Conservation (phyloP, 2,888 invertebrate species). For the Maniola hyperantus region DNA sequence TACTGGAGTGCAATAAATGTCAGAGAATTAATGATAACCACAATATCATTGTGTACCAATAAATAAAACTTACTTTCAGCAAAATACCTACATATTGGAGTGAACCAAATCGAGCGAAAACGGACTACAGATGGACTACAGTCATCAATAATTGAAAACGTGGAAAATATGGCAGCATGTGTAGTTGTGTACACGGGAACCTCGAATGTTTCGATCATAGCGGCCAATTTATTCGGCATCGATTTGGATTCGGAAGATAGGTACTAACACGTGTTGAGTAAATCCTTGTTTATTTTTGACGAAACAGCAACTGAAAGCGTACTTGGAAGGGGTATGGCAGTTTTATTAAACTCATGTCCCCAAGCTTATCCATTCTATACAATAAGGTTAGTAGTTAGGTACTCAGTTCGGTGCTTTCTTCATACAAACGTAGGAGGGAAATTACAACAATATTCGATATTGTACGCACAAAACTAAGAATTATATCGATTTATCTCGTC, state of each 20-base stretch:
- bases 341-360: too few species aligned
- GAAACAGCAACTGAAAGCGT: background rate
- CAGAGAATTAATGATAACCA: conserved; percentile 13
- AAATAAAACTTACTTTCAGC: conserved; percentile 1
- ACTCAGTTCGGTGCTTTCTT: too few species aligned
- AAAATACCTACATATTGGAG: conserved; percentile 9
- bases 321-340: background rate
- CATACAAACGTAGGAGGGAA: too few species aligned
- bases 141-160: conserved; percentile 34
- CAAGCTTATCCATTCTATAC: background rate
- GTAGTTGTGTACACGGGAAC: conserved; percentile 5
- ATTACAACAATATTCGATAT: too few species aligned
- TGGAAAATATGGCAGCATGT: conserved; percentile 23
- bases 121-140: conserved; percentile 10
- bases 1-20: conserved; percentile 14
- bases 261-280: background rate
- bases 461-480: too few species aligned
- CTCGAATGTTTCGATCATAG: conserved; percentile 9
- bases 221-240: conserved; percentile 27
- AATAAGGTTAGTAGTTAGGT: too few species aligned
- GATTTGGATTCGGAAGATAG: conserved; percentile 25
- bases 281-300: conserved; percentile 9
- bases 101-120: conserved; percentile 23
- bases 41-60: conserved; percentile 8
- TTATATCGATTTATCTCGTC: too few species aligned